Evolutionary conservation across 2,888 invertebrate genomes (phyloP).

Genomic region (Rosalia funebris): DNA sequence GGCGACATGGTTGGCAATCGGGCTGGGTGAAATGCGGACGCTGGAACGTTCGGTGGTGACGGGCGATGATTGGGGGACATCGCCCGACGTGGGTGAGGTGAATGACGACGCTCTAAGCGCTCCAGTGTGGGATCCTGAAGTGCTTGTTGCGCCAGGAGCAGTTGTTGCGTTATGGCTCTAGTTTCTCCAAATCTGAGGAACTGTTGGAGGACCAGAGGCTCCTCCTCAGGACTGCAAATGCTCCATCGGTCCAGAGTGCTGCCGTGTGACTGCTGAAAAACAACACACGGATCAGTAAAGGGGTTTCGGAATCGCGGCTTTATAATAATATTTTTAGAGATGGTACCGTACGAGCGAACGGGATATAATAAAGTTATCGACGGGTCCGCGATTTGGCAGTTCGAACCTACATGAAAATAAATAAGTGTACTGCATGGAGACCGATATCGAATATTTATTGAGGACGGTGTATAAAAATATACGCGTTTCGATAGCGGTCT

Average conservation of each 20-base stretch:
- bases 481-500: conserved; percentile 56
- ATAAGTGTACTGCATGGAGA: conserved; percentile 51
- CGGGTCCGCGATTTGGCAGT: conserved; percentile 37
- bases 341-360: too few species aligned
- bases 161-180: conserved; percentile 80
- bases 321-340: too few species aligned
- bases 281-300: conserved; percentile 24
- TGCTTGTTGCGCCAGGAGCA: conserved; percentile 71
- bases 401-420: conserved; percentile 43
- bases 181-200: conserved; percentile 92
- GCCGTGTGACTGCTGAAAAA: conserved; percentile 67
- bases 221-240: conserved; percentile 87
- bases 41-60: conserved; percentile 69
- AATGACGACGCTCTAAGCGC: conserved; percentile 66
- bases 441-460: conserved; percentile 55
- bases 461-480: conserved; percentile 60
- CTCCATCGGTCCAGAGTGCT: conserved; percentile 89
- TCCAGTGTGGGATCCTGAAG: conserved; percentile 70
- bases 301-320: conserved; percentile 11
- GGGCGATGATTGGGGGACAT: conserved; percentile 76
- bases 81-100: conserved; percentile 65
- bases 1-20: conserved; percentile 65
- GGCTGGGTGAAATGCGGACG: conserved; percentile 64
- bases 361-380: conserved; percentile 39
- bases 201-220: conserved; percentile 90